These are phyloP conservation scores for Labeo catla DNA, from an alignment of 2,113 vertebrate species.

Conservation along the genomic window DNA sequence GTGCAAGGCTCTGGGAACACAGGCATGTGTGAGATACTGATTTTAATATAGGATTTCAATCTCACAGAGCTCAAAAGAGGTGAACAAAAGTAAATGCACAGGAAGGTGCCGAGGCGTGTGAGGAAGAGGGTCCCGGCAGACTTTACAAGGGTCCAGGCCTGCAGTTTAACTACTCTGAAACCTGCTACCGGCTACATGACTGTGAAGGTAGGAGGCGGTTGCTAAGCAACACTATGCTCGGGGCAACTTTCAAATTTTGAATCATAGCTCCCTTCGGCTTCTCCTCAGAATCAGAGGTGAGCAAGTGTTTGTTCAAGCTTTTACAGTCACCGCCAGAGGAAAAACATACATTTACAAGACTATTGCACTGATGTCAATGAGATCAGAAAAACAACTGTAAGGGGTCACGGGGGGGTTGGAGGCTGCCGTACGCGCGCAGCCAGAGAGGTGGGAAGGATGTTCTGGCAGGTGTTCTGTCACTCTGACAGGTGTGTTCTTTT, in stretches of 20 bases:
- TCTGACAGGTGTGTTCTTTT: conserved; percentile 17
- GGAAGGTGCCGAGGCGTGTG: not conserved
- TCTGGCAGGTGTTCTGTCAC: conserved; percentile 34
- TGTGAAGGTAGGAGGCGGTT: conserved; percentile 42
- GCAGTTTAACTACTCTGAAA: not conserved
- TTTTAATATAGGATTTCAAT: not conserved
- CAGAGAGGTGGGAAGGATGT: not conserved
- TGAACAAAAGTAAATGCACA: not conserved
- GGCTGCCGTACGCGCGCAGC: not conserved
- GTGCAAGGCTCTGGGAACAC: not conserved
- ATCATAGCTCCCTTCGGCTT: conserved; percentile 35
- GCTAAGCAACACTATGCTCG: conserved; percentile 50
- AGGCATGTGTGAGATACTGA: not conserved
- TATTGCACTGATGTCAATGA: not conserved
- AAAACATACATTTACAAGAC: conserved; percentile 13
- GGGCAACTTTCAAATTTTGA: conserved; percentile 34
- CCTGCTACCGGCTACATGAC: not conserved
- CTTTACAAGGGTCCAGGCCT: conserved; percentile 17
- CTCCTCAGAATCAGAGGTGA: conserved; percentile 30
- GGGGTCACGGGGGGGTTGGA: not conserved
- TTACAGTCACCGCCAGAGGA: conserved; percentile 14
- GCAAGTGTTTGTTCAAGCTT: conserved; percentile 17
- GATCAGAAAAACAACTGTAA: not conserved
- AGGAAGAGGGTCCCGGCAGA: conserved; percentile 27
- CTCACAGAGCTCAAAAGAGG: not conserved